Evolutionary conservation across 2,797 vertebrate genomes (phyloP).

Genomic region (Enteromius anoplus): DNA sequence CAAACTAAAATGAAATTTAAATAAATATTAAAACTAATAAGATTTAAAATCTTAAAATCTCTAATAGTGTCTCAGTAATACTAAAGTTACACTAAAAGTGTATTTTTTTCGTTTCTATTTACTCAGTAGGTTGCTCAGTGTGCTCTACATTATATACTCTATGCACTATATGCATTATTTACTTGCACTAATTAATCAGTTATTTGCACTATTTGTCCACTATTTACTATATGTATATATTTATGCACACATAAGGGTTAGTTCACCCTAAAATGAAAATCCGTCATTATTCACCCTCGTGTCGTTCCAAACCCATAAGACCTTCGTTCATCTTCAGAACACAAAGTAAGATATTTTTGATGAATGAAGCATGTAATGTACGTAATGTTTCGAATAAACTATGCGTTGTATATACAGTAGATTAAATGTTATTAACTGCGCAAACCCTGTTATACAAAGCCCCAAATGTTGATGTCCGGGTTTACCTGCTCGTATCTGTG

Average conservation of each 20-base stretch:
- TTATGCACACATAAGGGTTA: no score
- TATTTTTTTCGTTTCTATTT: not conserved
- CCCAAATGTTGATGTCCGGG: not conserved
- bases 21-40: not conserved
- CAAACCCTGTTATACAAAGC: not conserved
- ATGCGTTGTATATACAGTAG: not conserved
- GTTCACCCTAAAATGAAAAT: no score
- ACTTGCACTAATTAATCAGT: no score
- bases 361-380: not conserved
- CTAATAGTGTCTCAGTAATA: not conserved
- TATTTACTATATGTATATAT: conserved; percentile 51
- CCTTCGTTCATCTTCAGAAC: no score
- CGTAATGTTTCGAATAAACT: not conserved
- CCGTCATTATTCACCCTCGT: no score
- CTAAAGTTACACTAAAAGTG: no score
- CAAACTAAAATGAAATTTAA: not conserved
- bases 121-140: no score
- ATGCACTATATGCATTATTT: no score
- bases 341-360: no score
- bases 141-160: no score
- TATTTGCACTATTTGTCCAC: not conserved
- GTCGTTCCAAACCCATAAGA: no score
- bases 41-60: not conserved
- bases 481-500: not conserved
- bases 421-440: not conserved